phyloP scores from a whole-genome alignment of 1,140 invertebrate species.

The Ctenoplectra terminalis region DNA sequence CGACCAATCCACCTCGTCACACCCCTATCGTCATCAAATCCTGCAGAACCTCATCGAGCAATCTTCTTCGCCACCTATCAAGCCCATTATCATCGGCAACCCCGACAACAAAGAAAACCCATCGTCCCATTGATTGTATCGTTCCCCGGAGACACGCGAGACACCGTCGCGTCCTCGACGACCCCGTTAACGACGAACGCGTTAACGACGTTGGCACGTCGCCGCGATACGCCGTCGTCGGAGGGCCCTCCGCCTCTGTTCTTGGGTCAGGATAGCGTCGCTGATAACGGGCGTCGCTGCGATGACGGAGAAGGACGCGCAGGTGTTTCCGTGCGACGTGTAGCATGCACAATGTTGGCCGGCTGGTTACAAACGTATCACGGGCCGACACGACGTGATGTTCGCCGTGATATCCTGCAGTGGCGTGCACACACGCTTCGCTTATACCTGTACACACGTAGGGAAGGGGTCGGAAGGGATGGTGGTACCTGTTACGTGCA shows the following conservation, averaged over 20 bases:
- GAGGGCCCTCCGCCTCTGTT: constrained; percentile 11
- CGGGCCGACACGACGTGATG: constrained; percentile 62
- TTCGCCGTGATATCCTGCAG: constrained; percentile 59
- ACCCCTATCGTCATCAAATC: background rate
- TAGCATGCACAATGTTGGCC: constrained; percentile 60
- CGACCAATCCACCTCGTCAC: too few relatives aligned
- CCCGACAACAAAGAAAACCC: background rate
- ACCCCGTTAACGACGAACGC: background rate
- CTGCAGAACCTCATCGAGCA: background rate
- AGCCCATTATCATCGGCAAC: background rate
- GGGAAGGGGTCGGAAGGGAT: background rate
- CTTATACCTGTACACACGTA: background rate
- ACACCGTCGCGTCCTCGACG: background rate
- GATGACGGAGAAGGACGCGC: constrained; percentile 8
- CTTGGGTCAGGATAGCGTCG: constrained; percentile 17
- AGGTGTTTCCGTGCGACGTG: constrained; percentile 20
- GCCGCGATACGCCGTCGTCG: constrained; percentile 13
- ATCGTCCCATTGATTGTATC: constrained; percentile 1
- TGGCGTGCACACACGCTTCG: constrained; percentile 3
- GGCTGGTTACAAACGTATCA: constrained; percentile 68
- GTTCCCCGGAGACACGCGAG: background rate
- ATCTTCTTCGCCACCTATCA: background rate
- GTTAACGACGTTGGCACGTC: constrained; percentile 31
- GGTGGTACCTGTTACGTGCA: constrained; percentile 63
- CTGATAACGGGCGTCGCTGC: constrained; percentile 20